These are phyloP conservation scores for Denticeps clupeoides DNA, from an alignment of 2,797 vertebrate genomes.

Conservation along the genomic window DNA sequence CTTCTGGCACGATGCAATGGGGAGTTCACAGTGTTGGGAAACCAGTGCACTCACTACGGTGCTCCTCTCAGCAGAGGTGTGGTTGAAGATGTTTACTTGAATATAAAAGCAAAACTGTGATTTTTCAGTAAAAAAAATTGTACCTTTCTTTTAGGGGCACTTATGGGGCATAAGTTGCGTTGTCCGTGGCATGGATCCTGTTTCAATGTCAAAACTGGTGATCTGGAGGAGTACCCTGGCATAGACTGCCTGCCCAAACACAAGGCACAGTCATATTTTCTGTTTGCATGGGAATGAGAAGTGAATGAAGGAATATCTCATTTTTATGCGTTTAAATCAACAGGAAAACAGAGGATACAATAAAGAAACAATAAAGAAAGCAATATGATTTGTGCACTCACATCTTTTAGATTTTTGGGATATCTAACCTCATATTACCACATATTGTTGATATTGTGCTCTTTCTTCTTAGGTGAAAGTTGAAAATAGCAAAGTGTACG, in stretches of 20 bases:
- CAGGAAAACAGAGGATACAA: too few species aligned
- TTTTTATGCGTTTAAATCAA: too few species aligned
- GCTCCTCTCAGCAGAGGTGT: constrained; percentile 69
- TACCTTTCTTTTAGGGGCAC: too few species aligned
- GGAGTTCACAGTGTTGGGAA: constrained; percentile 58
- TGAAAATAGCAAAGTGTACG: constrained; percentile 60
- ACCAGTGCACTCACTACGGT: constrained; percentile 68
- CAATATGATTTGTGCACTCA: too few species aligned
- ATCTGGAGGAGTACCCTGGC: constrained; percentile 74
- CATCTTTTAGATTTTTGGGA: too few species aligned
- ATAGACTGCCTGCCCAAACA: constrained; percentile 67
- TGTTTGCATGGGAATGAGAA: too few species aligned
- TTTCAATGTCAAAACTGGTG: constrained; percentile 66
- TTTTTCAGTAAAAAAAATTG: too few species aligned
- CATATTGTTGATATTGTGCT: background rate
- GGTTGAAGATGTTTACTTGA: background rate
- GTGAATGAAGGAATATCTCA: too few species aligned
- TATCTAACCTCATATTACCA: too few species aligned
- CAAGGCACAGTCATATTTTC: constrained; percentile 59
- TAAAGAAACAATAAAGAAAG: too few species aligned
- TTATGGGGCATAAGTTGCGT: constrained; percentile 59
- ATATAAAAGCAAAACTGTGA: too few species aligned
- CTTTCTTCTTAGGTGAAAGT: constrained; percentile 56
- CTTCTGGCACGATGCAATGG: constrained; percentile 58
- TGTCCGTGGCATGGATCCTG: constrained; percentile 79